Conservation (phyloP, 2,113 vertebrate genomes). For the Phainopepla nitens region DNA sequence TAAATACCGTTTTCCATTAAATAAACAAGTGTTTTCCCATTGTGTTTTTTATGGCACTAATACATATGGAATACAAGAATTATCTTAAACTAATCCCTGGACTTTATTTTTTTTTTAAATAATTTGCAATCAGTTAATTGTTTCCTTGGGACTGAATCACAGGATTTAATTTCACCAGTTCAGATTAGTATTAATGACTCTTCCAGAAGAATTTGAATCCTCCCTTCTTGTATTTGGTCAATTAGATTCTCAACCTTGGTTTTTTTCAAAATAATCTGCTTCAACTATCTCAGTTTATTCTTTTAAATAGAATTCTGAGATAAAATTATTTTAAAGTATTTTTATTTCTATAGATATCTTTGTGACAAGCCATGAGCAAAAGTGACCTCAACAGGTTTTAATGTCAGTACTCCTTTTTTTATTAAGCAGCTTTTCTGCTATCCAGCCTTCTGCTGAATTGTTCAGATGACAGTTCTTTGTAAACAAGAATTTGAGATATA, state of each 20-base stretch:
- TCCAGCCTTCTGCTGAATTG: neutral
- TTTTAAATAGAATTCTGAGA: neutral
- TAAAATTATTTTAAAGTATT: neutral
- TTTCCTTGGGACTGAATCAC: slow-evolving; percentile 13
- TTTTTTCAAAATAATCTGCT: neutral
- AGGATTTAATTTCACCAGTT: slow-evolving; percentile 16
- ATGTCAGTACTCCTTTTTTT: neutral
- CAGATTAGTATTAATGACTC: slow-evolving; percentile 13
- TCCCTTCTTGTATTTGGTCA: neutral
- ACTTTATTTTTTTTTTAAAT: slow-evolving; percentile 1
- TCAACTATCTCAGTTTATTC: neutral
- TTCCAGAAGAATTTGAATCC: slow-evolving; percentile 16
- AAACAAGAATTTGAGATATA: neutral
- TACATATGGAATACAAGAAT: slow-evolving; percentile 31
- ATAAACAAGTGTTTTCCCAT: neutral
- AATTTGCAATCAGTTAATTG: slow-evolving; percentile 59
- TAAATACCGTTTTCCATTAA: slow-evolving; percentile 17
- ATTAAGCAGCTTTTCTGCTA: neutral
- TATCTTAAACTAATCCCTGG: slow-evolving; percentile 38
- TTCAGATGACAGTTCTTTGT: neutral
- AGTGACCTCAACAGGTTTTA: neutral
- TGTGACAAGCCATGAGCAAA: neutral
- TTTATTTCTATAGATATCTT: neutral
- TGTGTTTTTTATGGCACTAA: neutral
- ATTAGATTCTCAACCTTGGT: neutral